A percentile compares a stretch with the other conserved stretches of the same genome.
phyloP scores from a whole-genome alignment of 2,113 vertebrate genomes.

The Varanus komodoensis region DNA sequence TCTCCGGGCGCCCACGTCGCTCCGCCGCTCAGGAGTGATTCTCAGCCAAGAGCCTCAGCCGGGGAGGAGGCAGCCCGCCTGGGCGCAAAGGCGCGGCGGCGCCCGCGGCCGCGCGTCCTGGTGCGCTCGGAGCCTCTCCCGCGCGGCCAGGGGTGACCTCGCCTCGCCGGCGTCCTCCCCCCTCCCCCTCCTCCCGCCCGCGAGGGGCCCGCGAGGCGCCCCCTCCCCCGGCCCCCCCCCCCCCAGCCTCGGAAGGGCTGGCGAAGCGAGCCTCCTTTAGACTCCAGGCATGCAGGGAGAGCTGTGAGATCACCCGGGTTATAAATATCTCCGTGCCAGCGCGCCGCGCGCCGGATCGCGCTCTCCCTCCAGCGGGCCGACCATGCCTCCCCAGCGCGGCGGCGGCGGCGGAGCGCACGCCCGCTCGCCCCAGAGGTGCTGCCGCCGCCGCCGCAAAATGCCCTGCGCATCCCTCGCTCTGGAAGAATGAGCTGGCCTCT shows the following conservation, averaged over 20 bases:
- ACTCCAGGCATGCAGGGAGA: conserved; percentile 76
- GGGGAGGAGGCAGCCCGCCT: conserved; percentile 13
- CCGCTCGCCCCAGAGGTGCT: conserved; percentile 45
- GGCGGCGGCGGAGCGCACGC: conserved; percentile 36
- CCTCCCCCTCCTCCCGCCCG: conserved; percentile 54
- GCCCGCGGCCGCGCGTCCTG: conserved; percentile 14
- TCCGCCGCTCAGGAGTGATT: neutral
- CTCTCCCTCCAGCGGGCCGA: conserved; percentile 15
- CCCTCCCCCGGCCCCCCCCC: conserved; percentile 68
- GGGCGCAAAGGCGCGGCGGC: conserved; percentile 66
- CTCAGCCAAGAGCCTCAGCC: neutral
- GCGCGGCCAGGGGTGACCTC: conserved; percentile 47
- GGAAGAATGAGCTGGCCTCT: conserved; percentile 90
- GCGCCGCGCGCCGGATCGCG: conserved; percentile 55
- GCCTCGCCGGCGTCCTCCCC: conserved; percentile 56
- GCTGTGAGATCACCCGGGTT: conserved; percentile 90
- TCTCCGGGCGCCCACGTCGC: neutral
- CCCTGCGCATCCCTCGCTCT: conserved; percentile 73
- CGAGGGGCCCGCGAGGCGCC: conserved; percentile 55
- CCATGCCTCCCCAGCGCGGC: neutral
- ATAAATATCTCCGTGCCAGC: conserved; percentile 89
- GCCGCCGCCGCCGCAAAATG: conserved; percentile 77
- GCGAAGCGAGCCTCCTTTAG: conserved; percentile 74
- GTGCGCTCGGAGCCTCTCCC: conserved; percentile 32
- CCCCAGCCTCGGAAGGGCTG: conserved; percentile 72